A percentile compares a stretch with the other conserved stretches of the same genome.
Evolutionary conservation across 2,888 invertebrate species (phyloP).

Genomic region (Lepas anatifera): DNA sequence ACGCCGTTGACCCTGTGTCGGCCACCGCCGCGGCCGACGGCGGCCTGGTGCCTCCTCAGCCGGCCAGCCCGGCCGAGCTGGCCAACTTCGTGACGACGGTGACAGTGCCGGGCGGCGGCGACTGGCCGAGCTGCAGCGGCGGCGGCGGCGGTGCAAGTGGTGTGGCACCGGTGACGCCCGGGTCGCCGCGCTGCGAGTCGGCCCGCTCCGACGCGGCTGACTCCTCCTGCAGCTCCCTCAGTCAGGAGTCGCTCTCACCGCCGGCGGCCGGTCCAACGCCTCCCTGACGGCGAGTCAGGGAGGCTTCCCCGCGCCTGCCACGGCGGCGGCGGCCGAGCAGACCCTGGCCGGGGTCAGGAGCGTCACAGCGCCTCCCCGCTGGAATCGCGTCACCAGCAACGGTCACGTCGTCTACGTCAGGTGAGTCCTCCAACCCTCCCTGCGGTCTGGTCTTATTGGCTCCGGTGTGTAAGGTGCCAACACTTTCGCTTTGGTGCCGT

Average conservation of each 20-base stretch:
- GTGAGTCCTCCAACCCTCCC: no score
- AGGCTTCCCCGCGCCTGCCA: no score
- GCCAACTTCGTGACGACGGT: slow-evolving; percentile 1
- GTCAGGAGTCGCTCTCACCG: slow-evolving; percentile 32
- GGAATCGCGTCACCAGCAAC: slow-evolving; percentile 13
- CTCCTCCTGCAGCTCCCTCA: slow-evolving; percentile 39
- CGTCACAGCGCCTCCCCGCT: slow-evolving; percentile 6
- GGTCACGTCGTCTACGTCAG: slow-evolving; percentile 8
- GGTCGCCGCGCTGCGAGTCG: slow-evolving; percentile 41
- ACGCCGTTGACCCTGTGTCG: no score
- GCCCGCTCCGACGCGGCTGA: slow-evolving; percentile 47
- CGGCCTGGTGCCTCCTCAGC: background rate
- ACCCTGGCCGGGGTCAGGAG: background rate
- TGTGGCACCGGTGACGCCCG: no score
- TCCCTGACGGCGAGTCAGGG: no score
- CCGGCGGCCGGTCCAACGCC: no score
- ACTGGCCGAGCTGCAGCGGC: background rate
- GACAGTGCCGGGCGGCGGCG: background rate
- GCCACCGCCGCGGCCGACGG: no score
- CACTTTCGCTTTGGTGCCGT: no score
- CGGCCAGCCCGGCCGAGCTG: background rate
- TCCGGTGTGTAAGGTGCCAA: no score
- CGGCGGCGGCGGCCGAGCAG: background rate
- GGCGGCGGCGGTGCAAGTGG: no score
- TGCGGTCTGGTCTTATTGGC: no score